Evolutionary conservation across 2,113 vertebrate species (phyloP), one percentile per base, ranked within the genome.

Genomic region (Acrocephalus kingi): DNA sequence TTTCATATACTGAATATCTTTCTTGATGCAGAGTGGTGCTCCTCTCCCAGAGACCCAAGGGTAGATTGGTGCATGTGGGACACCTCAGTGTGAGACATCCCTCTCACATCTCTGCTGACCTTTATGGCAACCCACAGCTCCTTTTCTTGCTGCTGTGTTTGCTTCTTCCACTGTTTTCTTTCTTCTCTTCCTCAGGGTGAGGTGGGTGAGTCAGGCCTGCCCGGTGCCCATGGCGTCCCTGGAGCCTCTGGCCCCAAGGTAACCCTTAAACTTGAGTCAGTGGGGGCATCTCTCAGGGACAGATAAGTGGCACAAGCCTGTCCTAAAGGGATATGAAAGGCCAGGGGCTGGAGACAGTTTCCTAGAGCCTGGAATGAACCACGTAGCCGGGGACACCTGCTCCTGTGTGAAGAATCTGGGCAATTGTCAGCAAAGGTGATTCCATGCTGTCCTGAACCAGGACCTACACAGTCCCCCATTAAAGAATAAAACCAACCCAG

Each of bases 201-300:
- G 94, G 97, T 48, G 81, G 99, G 99, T 1, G 98, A 98, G 59
- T 81, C 94, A 23, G 98, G 97, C 84, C 83, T 96, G 75, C 97
- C 97, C 0, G 98, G 97, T 79, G 81, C 88, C 2, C 91, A 3
- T 54, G 99, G 99, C 55, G 94, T 98, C 67, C 84, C 95, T 72
- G 99, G 98, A 97, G 95, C 97, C 85, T 91, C 97, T 93, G 99
- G 99, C 84, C 96, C 94, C 81, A 98, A 98, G 98, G 99, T 99
- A 98, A 96, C 37, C 37, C 59, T 72, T 55, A 3, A 82, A 33
- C 33, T 35, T 7, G 15, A 79, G 48, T 33, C 63, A 30, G 43
- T 9, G 56, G 43, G 68, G 80, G 41, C 30, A 6, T 25, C 43
- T 74, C 33, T 64, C 37, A 19, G 22, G 64, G 63, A 41, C 41